Base-by-base conservation (phyloP, 1,140 invertebrate genomes). In the Drosophila albomicans region DNA sequence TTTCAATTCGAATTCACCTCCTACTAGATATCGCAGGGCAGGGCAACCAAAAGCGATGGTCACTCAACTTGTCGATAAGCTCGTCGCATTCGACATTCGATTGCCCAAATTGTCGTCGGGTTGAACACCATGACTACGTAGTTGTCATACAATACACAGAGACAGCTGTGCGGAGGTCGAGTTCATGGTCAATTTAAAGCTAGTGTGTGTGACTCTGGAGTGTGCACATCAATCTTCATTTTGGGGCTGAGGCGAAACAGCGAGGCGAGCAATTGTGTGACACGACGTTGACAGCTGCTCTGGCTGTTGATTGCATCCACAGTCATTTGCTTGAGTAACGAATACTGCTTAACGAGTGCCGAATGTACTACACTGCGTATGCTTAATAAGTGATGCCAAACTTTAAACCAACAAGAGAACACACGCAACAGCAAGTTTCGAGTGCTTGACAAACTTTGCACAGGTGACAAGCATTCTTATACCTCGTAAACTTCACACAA, bases 401-500 rank as follows among this genome's bases (percentile, higher is more conserved):
- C 72, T 75, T 70, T 56, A 63, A 75, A 45, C 43, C 58, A 63
- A 69, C 58, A 59, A 10, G 30, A 16, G 2, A n/a, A 56, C 41
- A 13, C 11, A 63, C 49, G 20, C 59, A 66, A 43, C 13, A 59
- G 58, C 43, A 65, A 65, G 54, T 54, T 59, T 65, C 59, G 8
- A 75, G 67, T 65, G 73, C 54, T 75, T 58, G 28, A 30, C 66
- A 75, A 75, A 75, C 66, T 75, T 75, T 63, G 35, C 41, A 16
- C 71, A 74, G 65, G 71, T 74, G 71, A 62, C 71, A 68, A 61
- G 32, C 71, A 41, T 41, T 54, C 13, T 1, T 0, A 65, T 65
- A 46, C 51, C 63, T 41, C 20, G 8, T 32, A 46, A 38, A 38
- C 3, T 38, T 13, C 11, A 7, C 11, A 16, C 6, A 32, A 28